These are phyloP conservation scores for Sander lucioperca DNA, from an alignment of 2,113 vertebrate species.

Conservation along the genomic window DNA sequence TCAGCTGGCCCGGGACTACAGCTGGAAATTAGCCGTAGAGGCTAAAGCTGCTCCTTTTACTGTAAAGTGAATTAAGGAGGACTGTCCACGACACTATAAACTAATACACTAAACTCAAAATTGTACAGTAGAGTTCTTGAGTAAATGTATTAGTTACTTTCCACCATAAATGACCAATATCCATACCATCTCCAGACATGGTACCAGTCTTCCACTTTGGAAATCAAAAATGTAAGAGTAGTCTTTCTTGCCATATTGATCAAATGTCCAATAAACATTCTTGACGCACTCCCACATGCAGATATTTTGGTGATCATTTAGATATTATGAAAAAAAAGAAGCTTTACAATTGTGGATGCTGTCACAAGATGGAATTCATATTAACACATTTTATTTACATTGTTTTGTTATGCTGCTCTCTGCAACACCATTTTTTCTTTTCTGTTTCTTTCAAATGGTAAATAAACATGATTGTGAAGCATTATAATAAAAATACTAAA, in stretches of 20 bases:
- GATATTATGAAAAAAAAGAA: not conserved
- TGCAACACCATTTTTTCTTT: not conserved
- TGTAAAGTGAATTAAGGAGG: too few species aligned
- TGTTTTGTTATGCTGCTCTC: not conserved
- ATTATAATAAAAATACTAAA: not conserved
- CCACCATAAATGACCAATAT: not conserved
- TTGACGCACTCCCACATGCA: not conserved
- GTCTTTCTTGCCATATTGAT: not conserved
- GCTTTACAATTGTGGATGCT: not conserved
- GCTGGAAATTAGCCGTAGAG: too few species aligned
- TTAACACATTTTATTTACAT: not conserved
- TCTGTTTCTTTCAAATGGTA: not conserved
- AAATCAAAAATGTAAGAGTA: not conserved
- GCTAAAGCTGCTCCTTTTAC: too few species aligned
- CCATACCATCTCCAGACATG: not conserved
- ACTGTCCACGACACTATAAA: too few species aligned
- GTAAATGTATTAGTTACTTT: not conserved
- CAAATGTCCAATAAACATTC: not conserved
- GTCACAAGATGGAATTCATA: not conserved
- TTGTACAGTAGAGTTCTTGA: not conserved
- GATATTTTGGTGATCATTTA: not conserved
- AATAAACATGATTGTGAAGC: not conserved
- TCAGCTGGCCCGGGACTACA: too few species aligned
- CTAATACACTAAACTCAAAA: too few species aligned
- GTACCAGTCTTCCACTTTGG: not conserved